phyloP scores from a whole-genome alignment of 2,113 vertebrate genomes.

The Origma solitaria region DNA sequence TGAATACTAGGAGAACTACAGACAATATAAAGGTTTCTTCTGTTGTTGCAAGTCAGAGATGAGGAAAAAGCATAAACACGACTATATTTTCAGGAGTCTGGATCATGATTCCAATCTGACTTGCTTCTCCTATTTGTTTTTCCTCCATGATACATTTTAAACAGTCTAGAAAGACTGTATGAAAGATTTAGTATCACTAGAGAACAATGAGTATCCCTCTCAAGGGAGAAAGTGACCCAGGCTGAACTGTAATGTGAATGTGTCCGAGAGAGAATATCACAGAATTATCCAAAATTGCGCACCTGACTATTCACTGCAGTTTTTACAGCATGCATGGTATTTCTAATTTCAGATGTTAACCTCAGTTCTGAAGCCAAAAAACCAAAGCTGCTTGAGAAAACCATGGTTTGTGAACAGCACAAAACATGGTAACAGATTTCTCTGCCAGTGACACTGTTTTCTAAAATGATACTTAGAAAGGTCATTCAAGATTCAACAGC shows the following conservation, averaged over 20 bases:
- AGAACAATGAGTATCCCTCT: background rate
- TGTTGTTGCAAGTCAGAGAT: background rate
- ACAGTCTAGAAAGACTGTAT: background rate
- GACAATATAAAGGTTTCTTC: background rate
- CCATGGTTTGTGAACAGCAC: background rate
- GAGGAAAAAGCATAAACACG: background rate
- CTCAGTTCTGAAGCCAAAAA: background rate
- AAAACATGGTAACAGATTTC: background rate
- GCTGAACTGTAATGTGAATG: background rate
- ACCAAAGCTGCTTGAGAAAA: background rate
- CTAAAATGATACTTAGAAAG: background rate
- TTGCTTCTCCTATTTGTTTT: background rate
- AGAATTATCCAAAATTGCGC: background rate
- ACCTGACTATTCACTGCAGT: background rate
- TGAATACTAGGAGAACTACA: background rate
- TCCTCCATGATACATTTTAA: background rate
- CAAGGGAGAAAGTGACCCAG: background rate
- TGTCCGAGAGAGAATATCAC: background rate
- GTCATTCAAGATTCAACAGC: background rate
- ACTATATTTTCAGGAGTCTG: background rate
- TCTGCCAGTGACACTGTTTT: background rate
- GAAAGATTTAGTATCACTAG: background rate
- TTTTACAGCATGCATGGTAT: rapidly evolving
- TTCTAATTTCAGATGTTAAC: background rate
- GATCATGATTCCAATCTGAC: background rate